Evolutionary conservation across 1,140 invertebrate genomes (phyloP).

Genomic region (Trialeurodes vaporariorum): DNA sequence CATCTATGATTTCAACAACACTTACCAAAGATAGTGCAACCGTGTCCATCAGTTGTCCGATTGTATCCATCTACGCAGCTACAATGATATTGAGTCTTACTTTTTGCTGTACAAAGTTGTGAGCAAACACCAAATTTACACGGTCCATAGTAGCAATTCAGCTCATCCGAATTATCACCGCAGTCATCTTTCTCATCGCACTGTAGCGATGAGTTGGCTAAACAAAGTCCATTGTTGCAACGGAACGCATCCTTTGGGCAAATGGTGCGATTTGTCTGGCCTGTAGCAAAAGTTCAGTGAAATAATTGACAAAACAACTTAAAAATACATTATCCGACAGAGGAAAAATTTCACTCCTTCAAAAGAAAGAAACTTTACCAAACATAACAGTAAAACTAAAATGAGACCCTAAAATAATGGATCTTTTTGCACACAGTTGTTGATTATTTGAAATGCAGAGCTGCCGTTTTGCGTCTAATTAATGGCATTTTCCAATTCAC

Average conservation of each 20-base stretch:
- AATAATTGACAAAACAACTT: not conserved
- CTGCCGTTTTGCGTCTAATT: too few relatives aligned
- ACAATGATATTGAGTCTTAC: constrained; percentile 40
- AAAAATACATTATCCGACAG: not conserved
- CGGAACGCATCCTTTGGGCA: constrained; percentile 39
- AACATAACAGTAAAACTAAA: not conserved
- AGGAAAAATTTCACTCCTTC: not conserved
- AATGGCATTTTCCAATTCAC: too few relatives aligned
- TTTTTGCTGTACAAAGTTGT: constrained; percentile 59
- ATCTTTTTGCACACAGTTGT: not conserved
- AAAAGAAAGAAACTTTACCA: not conserved
- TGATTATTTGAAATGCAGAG: too few relatives aligned
- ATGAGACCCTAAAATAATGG: not conserved
- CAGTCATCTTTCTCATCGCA: constrained; percentile 63
- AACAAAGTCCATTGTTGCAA: constrained; percentile 55
- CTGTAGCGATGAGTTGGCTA: constrained; percentile 43
- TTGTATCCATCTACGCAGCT: constrained; percentile 51
- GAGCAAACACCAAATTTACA: constrained; percentile 60
- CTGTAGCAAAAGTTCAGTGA: not conserved
- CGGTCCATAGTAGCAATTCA: constrained; percentile 34
- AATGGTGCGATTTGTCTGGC: constrained; percentile 9
- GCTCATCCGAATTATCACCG: constrained; percentile 52
- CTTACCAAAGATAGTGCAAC: too few relatives aligned
- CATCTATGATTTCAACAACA: too few relatives aligned
- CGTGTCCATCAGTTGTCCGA: too few relatives aligned